Evolutionary conservation across 2,888 invertebrate species (phyloP).

Genomic region (Hoplodrina ambigua): DNA sequence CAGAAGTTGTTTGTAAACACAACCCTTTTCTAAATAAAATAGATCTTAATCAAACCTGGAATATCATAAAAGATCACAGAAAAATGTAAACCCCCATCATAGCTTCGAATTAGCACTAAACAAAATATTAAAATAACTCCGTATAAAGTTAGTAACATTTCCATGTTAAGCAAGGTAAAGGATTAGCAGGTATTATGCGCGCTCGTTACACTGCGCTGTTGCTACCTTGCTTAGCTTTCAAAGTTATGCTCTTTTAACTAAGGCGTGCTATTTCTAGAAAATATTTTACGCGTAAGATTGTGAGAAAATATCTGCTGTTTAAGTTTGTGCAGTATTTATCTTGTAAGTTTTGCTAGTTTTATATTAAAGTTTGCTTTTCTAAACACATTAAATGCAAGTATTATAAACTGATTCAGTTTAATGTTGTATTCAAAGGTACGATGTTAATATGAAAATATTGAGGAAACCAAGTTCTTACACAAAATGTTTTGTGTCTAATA

Average conservation of each 20-base stretch:
- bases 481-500: too few relatives aligned
- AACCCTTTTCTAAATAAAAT: too few relatives aligned
- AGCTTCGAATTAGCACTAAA: neutral
- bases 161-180: constrained; percentile 32
- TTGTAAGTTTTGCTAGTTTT: neutral
- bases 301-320: constrained; percentile 8
- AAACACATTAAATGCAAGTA: too few relatives aligned
- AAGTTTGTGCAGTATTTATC: neutral
- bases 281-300: neutral
- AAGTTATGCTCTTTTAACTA: constrained; percentile 49
- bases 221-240: constrained; percentile 38
- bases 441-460: too few relatives aligned
- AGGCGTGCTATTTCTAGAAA: constrained; percentile 30
- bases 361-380: too few relatives aligned
- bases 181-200: constrained; percentile 45
- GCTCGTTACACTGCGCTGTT: constrained; percentile 36
- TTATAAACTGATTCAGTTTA: too few relatives aligned
- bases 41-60: too few relatives aligned
- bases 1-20: too few relatives aligned
- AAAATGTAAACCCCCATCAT: neutral
- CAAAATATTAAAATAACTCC: constrained; percentile 19
- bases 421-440: too few relatives aligned
- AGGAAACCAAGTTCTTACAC: too few relatives aligned
- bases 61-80: neutral
- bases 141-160: constrained; percentile 37